Evolutionary conservation across 2,888 invertebrate genomes (phyloP).

Genomic region (Lepeophtheirus nordmannii): DNA sequence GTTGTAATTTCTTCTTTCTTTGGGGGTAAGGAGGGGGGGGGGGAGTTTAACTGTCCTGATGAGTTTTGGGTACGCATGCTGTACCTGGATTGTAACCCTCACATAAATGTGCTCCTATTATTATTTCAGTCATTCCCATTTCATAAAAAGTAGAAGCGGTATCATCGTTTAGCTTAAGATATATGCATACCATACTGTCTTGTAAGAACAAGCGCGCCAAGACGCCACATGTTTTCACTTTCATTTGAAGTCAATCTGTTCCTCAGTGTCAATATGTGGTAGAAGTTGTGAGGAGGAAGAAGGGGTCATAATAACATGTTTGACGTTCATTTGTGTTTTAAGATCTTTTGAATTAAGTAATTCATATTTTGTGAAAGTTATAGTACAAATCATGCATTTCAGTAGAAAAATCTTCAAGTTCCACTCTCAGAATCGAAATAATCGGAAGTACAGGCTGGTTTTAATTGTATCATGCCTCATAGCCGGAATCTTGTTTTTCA

Average conservation of each 20-base stretch:
- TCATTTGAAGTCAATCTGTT: background rate
- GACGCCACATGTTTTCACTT: conserved; percentile 6
- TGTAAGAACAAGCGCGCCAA: background rate
- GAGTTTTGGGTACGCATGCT: too few species aligned
- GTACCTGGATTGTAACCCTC: too few species aligned
- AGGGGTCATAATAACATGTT: too few species aligned
- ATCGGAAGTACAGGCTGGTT: background rate
- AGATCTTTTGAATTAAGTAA: background rate
- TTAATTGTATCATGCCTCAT: background rate
- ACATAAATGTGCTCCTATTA: too few species aligned
- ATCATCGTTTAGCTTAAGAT: too few species aligned
- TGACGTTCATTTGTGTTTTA: too few species aligned
- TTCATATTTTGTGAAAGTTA: background rate
- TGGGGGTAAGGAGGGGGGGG: too few species aligned
- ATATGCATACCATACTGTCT: background rate
- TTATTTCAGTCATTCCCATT: too few species aligned
- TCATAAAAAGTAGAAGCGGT: too few species aligned
- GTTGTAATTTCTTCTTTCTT: too few species aligned
- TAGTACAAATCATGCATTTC: conserved; percentile 1
- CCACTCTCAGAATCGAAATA: background rate
- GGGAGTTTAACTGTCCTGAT: too few species aligned
- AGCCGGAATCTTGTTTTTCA: background rate
- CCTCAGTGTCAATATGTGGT: background rate
- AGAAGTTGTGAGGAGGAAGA: background rate
- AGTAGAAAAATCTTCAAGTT: background rate